These are phyloP conservation scores for Bembecia ichneumoniformis DNA, from an alignment of 2,888 invertebrate genomes.

Conservation along the genomic window DNA sequence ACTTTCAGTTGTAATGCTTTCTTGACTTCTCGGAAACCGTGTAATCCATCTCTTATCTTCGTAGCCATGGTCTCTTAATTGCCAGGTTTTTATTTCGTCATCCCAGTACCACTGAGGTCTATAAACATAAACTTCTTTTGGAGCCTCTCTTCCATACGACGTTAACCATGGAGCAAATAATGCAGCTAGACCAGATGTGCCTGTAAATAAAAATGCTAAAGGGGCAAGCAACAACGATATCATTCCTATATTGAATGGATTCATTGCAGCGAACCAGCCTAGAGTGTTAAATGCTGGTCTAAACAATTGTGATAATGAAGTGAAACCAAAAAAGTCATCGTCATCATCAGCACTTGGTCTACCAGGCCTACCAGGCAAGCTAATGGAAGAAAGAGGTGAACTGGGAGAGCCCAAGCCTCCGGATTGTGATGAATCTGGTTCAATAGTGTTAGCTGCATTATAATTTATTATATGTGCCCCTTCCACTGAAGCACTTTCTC, in stretches of 20 bases:
- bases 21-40: conserved; percentile 22
- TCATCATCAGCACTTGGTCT: conserved; percentile 31
- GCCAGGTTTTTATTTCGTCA: conserved; percentile 69
- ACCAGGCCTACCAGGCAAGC: conserved; percentile 33
- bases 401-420: conserved; percentile 30
- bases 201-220: conserved; percentile 73
- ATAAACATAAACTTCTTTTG: conserved; percentile 44
- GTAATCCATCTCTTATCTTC: conserved; percentile 24
- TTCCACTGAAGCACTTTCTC: conserved; percentile 50
- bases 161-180: conserved; percentile 77
- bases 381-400: conserved; percentile 33
- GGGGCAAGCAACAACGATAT: conserved; percentile 76
- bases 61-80: conserved; percentile 23
- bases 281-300: conserved; percentile 65
- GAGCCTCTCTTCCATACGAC: conserved; percentile 61
- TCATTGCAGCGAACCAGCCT: conserved; percentile 67
- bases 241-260: conserved; percentile 72
- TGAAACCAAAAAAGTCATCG: conserved; percentile 63
- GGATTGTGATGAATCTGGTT: conserved; percentile 34
- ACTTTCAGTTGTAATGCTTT: conserved; percentile 7
- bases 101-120: conserved; percentile 74
- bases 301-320: conserved; percentile 55
- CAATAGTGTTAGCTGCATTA: conserved; percentile 35
- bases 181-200: conserved; percentile 74
- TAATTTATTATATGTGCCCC: conserved; percentile 44